Evolutionary conservation across 1,140 invertebrate genomes (phyloP), one percentile per base, ranked within the genome.

Genomic region (Ceratina japonica): DNA sequence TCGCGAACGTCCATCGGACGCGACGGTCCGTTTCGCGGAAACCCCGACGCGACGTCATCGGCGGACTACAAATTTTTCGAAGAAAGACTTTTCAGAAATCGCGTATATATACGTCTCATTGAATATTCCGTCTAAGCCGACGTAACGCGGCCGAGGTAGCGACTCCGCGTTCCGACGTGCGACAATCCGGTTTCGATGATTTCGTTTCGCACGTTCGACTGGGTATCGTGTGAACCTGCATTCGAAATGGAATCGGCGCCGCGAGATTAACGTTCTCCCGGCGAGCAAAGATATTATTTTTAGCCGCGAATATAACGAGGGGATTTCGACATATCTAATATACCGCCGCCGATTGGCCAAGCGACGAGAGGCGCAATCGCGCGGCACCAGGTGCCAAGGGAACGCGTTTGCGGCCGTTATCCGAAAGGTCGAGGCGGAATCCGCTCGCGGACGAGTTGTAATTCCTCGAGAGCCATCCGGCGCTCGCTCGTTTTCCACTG

Each of bases 351-450:
- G 58, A 49, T 72, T 72, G 22, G 12, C 27, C 58, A 58, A 59
- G n/a, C 16, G 13, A 0, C 8, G 51, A 52, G 15, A 1, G 59
- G 37, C 20, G 22, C 22, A n/a, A 68, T 37, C 31, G 20, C 37
- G 37, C 20, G 44, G 24, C 75, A n/a, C n/a, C n/a, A 77, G 75
- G 75, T 77, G 66, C 75, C 56, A 62, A 65, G 31, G 69, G 69
- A 61, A 37, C 13, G 52, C 44, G 56, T 31, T 31, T 44, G 37
- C 37, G 54, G 5, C 13, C 18, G 18, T 22, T 37, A 31, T 37
- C 61, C 15, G 61, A 22, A 37, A 20, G 22, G 44, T 74, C 31
- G 59, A 31, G 52, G 24, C 7, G 22, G 22, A 62, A 62, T 62
- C 61, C 18, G 2, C 27, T n/a, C 27, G 31, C 5, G 15, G 27